Evolutionary conservation across 2,888 invertebrate species (phyloP), one percentile per base, ranked within the genome.

Genomic region (Drosophila helvetica): DNA sequence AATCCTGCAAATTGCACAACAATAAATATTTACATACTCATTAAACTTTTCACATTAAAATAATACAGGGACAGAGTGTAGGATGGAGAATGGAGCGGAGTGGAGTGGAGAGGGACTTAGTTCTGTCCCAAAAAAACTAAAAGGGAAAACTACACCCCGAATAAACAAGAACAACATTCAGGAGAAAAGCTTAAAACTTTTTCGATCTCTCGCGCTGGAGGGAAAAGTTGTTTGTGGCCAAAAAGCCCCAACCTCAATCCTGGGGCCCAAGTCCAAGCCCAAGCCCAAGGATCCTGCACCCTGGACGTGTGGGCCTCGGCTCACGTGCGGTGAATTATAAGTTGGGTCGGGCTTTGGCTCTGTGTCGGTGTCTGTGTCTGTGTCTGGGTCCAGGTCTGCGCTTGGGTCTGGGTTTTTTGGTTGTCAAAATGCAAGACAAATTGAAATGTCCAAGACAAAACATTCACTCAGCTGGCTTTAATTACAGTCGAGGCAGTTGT

Each of bases 21-120:
- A 83, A 78, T 80, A 82, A 82, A 82, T 82, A 86, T 82, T 82
- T 83, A 83, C 84, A 80, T 75, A 70, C 81, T 83, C 86, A 82
- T 82, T 82, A 80, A 82, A 82, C 78, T 82, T 86, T 86, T 78
- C 80, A 55, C 84, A 82, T 83, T 83, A 78, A 83, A 81, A 72
- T 77, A 69, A 66, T 66, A 77, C 58, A 67, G 33, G 15, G 18
- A 22, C 66, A 12, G 19, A 47, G 18, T 15, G 12, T 54, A 12
- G 19, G 47, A 18, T 6, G 12, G 9, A 19, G 30, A 9, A 17
- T 15, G 22, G 4, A 22, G 22, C 4, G 22, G 22, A 22, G 22
- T 22, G 19, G 10, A 18, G 22, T 15, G 10, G 17, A 15, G 51
- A 43, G 30, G 17, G 53, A 15, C 50, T 7, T 60, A 53, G 57